phyloP scores from a whole-genome alignment of 2,797 vertebrate genomes.

The Pipistrellus pygmaeus region DNA sequence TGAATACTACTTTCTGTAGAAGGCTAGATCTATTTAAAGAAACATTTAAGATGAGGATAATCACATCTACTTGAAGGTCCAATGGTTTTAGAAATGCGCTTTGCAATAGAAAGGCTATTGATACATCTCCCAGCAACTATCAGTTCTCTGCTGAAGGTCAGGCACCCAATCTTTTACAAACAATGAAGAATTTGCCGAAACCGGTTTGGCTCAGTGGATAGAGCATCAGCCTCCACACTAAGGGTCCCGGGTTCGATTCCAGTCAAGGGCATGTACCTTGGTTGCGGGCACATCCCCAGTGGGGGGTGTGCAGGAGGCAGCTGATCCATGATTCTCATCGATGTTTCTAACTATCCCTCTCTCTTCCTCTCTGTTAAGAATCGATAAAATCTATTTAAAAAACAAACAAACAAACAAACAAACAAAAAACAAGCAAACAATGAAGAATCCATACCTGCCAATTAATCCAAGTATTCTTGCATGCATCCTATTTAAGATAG shows the following conservation, averaged over 20 bases:
- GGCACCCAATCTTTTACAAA: not conserved
- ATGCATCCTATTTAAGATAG: not conserved
- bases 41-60: constrained; percentile 4
- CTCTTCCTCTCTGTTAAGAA: too few relatives aligned
- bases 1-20: not conserved
- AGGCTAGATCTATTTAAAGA: not conserved
- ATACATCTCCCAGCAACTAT: not conserved
- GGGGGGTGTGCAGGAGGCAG: too few relatives aligned
- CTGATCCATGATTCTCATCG: too few relatives aligned
- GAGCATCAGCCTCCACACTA: too few relatives aligned
- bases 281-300: too few relatives aligned
- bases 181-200: not conserved
- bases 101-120: not conserved
- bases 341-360: too few relatives aligned
- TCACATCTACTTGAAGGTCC: not conserved
- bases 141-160: not conserved
- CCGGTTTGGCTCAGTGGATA: too few relatives aligned
- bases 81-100: constrained; percentile 11
- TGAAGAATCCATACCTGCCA: not conserved
- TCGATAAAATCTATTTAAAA: too few relatives aligned
- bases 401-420: too few relatives aligned
- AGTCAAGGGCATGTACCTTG: too few relatives aligned
- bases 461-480: not conserved
- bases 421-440: not conserved
- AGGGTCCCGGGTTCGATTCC: too few relatives aligned